phyloP scores from a whole-genome alignment of 2,797 vertebrate species.

The Columba guinea region DNA sequence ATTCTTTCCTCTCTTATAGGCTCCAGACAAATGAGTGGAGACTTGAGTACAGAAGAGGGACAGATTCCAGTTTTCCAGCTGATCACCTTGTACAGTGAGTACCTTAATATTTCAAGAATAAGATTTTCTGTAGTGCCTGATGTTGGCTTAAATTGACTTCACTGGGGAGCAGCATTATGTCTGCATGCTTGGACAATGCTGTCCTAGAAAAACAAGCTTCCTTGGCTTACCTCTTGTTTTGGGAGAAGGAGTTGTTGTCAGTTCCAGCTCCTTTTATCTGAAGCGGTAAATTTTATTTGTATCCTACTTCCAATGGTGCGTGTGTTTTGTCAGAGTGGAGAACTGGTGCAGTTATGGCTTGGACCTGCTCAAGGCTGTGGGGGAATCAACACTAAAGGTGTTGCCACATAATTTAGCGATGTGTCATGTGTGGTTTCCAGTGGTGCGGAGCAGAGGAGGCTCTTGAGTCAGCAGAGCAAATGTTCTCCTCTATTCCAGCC shows the following conservation, averaged over 20 bases:
- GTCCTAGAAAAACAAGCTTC: background rate
- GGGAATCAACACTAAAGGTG: background rate
- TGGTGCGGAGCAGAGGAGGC: background rate
- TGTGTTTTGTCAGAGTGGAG: background rate
- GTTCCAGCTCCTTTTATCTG: background rate
- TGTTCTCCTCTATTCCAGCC: background rate
- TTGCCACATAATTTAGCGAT: background rate
- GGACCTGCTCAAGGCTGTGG: background rate
- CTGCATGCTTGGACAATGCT: background rate
- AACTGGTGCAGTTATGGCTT: background rate
- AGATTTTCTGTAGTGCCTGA: background rate
- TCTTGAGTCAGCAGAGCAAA: background rate
- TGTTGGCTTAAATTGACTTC: background rate
- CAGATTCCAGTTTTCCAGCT: background rate
- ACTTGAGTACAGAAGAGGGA: background rate
- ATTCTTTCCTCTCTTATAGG: background rate
- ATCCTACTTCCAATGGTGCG: background rate
- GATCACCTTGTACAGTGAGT: conserved; percentile 23
- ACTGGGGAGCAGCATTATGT: background rate
- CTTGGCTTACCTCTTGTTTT: background rate
- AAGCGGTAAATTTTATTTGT: background rate
- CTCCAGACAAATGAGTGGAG: conserved; percentile 17
- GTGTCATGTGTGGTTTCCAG: background rate
- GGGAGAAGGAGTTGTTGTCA: background rate
- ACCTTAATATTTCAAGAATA: background rate